A percentile compares a stretch with the other conserved stretches of the same genome.
Evolutionary conservation across 53 echinoderm and acorn worm species (phyloP).

Genomic region (Crossaster papposus): DNA sequence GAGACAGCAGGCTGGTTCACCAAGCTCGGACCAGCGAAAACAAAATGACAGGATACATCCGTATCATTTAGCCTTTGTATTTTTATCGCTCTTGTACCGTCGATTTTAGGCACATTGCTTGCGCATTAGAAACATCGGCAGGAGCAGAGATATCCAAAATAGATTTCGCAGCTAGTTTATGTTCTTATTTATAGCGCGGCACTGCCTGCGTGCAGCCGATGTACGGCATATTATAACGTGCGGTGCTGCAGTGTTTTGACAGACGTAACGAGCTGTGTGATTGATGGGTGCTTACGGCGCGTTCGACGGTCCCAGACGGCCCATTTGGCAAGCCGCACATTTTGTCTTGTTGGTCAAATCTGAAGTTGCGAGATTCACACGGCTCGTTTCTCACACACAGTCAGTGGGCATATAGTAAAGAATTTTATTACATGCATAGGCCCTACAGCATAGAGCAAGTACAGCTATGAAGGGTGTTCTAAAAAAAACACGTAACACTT

Average conservation of each 20-base stretch:
- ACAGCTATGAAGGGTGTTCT: too few relatives aligned
- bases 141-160: background rate
- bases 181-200: background rate
- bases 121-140: too few relatives aligned
- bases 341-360: background rate
- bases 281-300: conserved; percentile 54
- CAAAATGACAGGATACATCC: background rate
- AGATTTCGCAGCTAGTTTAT: background rate
- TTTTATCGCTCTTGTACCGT: background rate
- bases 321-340: conserved; percentile 28
- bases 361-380: background rate
- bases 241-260: conserved; percentile 53
- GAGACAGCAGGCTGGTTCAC: too few relatives aligned
- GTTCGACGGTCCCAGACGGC: conserved; percentile 56
- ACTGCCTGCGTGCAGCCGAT: background rate
- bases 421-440: background rate
- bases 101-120: too few relatives aligned
- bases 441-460: too few relatives aligned
- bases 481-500: too few relatives aligned
- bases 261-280: conserved; percentile 50
- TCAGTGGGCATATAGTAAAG: background rate
- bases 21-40: too few relatives aligned
- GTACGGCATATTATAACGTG: background rate
- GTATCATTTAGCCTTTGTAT: background rate
- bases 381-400: background rate